A percentile compares a stretch with the other conserved stretches of the same genome.
phyloP scores from a whole-genome alignment of 2,888 invertebrate genomes.

The Nephrotoma flavescens region DNA sequence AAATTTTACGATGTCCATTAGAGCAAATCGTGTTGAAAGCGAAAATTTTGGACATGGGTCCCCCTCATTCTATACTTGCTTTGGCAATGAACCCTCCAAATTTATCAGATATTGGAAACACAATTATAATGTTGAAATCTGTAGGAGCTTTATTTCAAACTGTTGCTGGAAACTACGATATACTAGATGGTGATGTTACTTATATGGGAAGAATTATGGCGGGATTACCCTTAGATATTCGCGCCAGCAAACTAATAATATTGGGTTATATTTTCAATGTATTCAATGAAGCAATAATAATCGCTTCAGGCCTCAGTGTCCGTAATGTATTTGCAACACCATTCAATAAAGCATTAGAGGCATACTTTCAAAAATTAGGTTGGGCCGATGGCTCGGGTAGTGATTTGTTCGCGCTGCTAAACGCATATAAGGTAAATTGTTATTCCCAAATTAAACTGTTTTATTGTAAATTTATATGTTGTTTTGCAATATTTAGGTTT shows the following conservation, averaged over 20 bases:
- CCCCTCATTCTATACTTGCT: slow-evolving; percentile 62
- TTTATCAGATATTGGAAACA: slow-evolving; percentile 61
- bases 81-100: slow-evolving; percentile 79
- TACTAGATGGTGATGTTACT: slow-evolving; percentile 73
- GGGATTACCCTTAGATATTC: slow-evolving; percentile 66
- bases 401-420: slow-evolving; percentile 68
- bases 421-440: slow-evolving; percentile 53
- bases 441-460: neutral
- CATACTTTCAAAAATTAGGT: slow-evolving; percentile 57
- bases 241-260: slow-evolving; percentile 66
- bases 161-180: slow-evolving; percentile 34
- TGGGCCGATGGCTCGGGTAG: slow-evolving; percentile 72
- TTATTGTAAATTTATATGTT: neutral
- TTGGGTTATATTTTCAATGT: slow-evolving; percentile 77
- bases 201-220: slow-evolving; percentile 75
- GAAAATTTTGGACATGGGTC: slow-evolving; percentile 70
- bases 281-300: slow-evolving; percentile 64
- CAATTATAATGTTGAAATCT: slow-evolving; percentile 72
- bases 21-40: slow-evolving; percentile 64
- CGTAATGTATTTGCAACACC: slow-evolving; percentile 66
- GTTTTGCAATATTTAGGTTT: slow-evolving; percentile 37
- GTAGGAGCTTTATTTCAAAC: slow-evolving; percentile 62
- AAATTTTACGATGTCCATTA: slow-evolving; percentile 68
- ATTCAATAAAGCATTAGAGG: slow-evolving; percentile 50
- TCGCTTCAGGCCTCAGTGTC: slow-evolving; percentile 59